Percentiles rank a stretch among this genome's conserved stretches.
Evolutionary conservation across 2,113 vertebrate species (phyloP).

Genomic region (Engystomops pustulosus): DNA sequence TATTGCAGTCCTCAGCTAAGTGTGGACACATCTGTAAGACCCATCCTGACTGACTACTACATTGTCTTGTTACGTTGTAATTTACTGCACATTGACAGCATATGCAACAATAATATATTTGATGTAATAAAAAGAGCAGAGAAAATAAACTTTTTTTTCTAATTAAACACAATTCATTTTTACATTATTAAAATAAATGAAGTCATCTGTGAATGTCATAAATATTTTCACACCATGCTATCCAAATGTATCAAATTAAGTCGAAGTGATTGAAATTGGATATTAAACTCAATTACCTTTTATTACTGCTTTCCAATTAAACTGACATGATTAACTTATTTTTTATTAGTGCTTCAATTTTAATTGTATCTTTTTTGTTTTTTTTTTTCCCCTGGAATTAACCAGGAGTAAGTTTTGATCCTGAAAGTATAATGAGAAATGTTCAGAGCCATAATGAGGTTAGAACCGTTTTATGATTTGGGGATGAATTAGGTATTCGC

Average conservation of each 20-base stretch:
- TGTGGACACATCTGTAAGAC: too few species aligned
- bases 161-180: conserved; percentile 71
- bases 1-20: too few species aligned
- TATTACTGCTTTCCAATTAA: conserved; percentile 76
- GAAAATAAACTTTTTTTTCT: conserved; percentile 67
- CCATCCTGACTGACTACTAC: neutral
- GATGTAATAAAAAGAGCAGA: conserved; percentile 15
- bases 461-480: conserved; percentile 29
- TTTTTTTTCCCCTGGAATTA: conserved; percentile 48
- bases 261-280: conserved; percentile 72
- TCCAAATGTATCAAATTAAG: conserved; percentile 68
- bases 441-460: conserved; percentile 36
- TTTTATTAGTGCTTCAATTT: conserved; percentile 55
- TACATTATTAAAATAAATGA: conserved; percentile 72
- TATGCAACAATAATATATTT: conserved; percentile 30
- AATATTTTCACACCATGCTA: conserved; percentile 70
- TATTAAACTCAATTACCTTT: conserved; percentile 80
- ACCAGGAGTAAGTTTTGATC: conserved; percentile 55
- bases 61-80: neutral
- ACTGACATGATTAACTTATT: conserved; percentile 67
- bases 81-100: neutral
- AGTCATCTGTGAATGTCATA: conserved; percentile 67
- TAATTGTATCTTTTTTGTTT: conserved; percentile 45
- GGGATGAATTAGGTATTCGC: neutral
- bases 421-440: conserved; percentile 44